Percentiles rank a stretch among this genome's conserved stretches.
Evolutionary conservation across 1,140 invertebrate genomes (phyloP).

Genomic region (Papilio dardanus): DNA sequence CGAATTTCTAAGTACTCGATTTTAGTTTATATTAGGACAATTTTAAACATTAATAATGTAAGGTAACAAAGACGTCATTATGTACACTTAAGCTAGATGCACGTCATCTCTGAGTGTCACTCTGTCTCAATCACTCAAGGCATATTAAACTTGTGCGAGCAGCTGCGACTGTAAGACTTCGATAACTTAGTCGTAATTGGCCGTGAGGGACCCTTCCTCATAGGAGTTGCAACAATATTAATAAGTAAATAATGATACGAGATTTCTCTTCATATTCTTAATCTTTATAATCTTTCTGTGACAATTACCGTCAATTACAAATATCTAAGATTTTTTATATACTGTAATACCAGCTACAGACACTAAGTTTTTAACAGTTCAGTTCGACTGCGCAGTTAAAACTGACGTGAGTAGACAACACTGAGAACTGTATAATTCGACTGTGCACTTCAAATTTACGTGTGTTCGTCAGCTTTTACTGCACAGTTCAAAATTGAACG

Average conservation of each 20-base stretch:
- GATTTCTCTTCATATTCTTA: constrained; percentile 9
- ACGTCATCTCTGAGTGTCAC: constrained; percentile 49
- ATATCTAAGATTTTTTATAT: too few relatives aligned
- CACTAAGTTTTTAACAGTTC: too few relatives aligned
- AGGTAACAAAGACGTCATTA: background rate
- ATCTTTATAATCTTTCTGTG: background rate
- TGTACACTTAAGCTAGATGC: background rate
- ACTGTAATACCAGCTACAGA: too few relatives aligned
- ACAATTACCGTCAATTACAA: background rate
- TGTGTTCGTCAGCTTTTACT: too few relatives aligned
- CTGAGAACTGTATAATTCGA: too few relatives aligned
- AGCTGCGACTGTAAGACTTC: constrained; percentile 48
- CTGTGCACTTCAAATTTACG: too few relatives aligned
- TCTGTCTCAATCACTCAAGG: constrained; percentile 63
- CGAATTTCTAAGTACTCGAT: too few relatives aligned
- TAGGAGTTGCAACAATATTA: background rate
- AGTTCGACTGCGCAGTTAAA: too few relatives aligned
- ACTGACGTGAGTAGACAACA: too few relatives aligned
- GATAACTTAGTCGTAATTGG: constrained; percentile 45
- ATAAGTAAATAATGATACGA: constrained; percentile 1
- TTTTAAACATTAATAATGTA: too few relatives aligned
- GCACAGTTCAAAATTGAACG: too few relatives aligned
- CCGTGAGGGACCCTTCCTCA: constrained; percentile 34
- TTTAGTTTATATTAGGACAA: too few relatives aligned
- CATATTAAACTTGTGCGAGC: constrained; percentile 60